Evolutionary conservation across 2,888 invertebrate species (phyloP).

Genomic region (Yponomeuta plumbellus): DNA sequence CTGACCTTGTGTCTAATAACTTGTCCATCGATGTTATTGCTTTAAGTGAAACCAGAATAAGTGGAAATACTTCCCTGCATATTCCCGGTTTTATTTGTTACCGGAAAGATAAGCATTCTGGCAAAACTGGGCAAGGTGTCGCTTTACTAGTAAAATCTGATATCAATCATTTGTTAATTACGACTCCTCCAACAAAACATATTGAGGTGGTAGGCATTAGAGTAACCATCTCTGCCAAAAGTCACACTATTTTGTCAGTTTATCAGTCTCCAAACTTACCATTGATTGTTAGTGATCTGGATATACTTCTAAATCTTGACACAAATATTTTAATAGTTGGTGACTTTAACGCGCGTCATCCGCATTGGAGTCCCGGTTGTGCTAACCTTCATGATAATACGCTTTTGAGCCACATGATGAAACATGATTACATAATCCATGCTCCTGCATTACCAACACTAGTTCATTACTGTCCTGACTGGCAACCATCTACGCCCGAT

Average conservation of each 20-base stretch:
- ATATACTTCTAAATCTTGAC: background rate
- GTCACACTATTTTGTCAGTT: background rate
- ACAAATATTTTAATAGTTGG: background rate
- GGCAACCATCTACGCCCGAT: background rate
- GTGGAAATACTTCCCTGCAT: background rate
- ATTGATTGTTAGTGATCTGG: background rate
- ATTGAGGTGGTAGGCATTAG: background rate
- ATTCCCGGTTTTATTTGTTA: slow-evolving; percentile 4
- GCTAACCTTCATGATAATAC: background rate
- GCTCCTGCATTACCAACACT: background rate
- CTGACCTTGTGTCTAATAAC: background rate
- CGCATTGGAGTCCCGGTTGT: background rate
- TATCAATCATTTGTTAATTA: background rate
- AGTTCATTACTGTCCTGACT: background rate
- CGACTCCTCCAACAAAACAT: background rate
- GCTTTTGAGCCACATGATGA: background rate
- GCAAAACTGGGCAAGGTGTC: background rate
- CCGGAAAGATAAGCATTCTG: background rate
- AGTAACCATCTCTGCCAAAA: background rate
- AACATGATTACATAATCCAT: background rate
- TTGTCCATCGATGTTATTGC: background rate
- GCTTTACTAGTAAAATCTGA: background rate
- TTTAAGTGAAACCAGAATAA: slow-evolving; percentile 1
- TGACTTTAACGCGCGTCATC: slow-evolving; percentile 4
- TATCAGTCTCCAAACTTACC: slow-evolving; percentile 7